These are phyloP conservation scores for Miichthys miiuy DNA, from an alignment of 2,797 vertebrate genomes.

Conservation along the genomic window DNA sequence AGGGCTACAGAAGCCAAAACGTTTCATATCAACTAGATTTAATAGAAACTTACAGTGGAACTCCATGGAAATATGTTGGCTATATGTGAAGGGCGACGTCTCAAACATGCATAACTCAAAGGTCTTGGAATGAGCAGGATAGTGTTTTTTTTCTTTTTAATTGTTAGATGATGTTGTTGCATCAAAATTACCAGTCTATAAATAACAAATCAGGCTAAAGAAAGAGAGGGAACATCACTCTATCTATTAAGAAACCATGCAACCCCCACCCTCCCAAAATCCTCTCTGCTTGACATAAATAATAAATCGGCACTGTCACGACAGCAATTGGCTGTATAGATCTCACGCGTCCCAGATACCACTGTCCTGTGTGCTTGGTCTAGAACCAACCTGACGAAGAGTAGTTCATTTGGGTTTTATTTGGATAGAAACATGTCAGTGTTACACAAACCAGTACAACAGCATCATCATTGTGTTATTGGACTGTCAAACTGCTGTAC, in stretches of 20 bases:
- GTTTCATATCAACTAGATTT: not conserved
- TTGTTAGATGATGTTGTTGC: conserved; percentile 28
- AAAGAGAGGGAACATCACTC: conserved; percentile 24
- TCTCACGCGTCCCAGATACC: conserved; percentile 46
- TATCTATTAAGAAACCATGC: conserved; percentile 9
- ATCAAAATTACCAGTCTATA: conserved; percentile 37
- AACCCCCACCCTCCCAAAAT: conserved; percentile 35
- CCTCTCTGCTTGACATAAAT: conserved; percentile 56
- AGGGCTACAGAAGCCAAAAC: not conserved
- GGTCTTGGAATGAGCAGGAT: not conserved
- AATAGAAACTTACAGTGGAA: not conserved
- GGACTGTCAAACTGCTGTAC: not conserved
- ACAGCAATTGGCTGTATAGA: conserved; percentile 38
- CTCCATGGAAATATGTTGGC: not conserved
- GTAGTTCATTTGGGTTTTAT: not conserved
- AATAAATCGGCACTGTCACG: conserved; percentile 50
- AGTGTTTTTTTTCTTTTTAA: not conserved
- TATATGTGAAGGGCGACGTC: not conserved
- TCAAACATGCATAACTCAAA: not conserved
- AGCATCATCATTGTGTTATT: not conserved
- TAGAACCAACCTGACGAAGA: not conserved
- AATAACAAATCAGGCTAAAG: conserved; percentile 28
- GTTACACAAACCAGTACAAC: not conserved
- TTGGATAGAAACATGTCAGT: not conserved
- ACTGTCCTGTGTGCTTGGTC: conserved; percentile 20